A percentile compares a stretch with the other conserved stretches of the same genome.
Conservation (phyloP, 2,113 vertebrate species). For the Lethenteron camtschaticum region DNA sequence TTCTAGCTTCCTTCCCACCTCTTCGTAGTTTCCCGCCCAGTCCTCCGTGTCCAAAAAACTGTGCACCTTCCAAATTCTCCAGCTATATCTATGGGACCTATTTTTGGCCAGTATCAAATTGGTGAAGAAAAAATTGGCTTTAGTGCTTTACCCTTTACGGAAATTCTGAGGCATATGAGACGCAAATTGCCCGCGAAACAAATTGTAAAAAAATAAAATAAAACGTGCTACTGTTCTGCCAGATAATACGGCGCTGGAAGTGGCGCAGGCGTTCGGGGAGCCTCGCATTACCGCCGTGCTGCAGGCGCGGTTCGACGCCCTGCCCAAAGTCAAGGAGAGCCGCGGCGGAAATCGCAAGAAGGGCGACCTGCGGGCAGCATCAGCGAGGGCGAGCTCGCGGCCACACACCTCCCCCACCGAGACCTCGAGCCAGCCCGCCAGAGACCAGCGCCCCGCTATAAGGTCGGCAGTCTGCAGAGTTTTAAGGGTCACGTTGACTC, state of each 20-base stretch:
- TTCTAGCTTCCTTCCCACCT: neutral
- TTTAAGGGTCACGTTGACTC: no score
- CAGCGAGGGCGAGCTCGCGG: no score
- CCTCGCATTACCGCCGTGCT: conserved; percentile 35
- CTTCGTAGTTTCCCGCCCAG: neutral
- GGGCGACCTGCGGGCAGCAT: conserved; percentile 7
- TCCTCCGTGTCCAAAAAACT: neutral
- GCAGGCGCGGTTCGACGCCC: conserved; percentile 28
- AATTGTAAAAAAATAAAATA: neutral
- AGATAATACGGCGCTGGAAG: conserved; percentile 44
- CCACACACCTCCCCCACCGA: no score
- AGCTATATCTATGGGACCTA: no score
- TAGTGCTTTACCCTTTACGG: neutral
- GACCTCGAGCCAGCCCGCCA: no score
- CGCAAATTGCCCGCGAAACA: no score
- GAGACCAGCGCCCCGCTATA: no score
- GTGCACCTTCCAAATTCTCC: no score
- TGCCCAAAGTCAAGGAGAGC: conserved; percentile 23
- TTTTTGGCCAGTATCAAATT: neutral
- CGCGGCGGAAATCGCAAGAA: conserved; percentile 17
- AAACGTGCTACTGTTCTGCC: conserved; percentile 8
- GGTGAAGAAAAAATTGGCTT: neutral
- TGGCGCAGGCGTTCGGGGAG: conserved; percentile 42
- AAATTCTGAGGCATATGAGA: no score
- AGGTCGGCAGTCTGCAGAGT: no score